These are phyloP conservation scores for Tachina grossa DNA, from an alignment of 2,888 invertebrate species.

Conservation along the genomic window DNA sequence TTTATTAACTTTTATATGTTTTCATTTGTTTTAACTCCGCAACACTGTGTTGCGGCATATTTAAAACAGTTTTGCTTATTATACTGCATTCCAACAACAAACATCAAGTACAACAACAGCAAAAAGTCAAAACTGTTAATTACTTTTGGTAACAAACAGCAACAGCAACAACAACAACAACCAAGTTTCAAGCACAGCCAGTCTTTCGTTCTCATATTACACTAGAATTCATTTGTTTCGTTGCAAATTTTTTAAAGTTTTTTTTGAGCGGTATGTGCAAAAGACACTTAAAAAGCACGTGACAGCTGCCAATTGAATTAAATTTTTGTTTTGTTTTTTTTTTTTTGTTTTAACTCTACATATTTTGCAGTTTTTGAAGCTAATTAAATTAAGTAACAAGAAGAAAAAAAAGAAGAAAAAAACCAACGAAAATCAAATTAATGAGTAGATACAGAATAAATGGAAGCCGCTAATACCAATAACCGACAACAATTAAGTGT, in stretches of 20 bases:
- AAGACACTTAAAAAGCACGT: constrained; percentile 65
- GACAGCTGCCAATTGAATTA: constrained; percentile 71
- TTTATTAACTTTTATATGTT: background rate
- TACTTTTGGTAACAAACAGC: constrained; percentile 50
- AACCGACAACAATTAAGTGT: constrained; percentile 38
- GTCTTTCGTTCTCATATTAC: constrained; percentile 54
- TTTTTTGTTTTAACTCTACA: constrained; percentile 5
- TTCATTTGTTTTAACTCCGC: background rate
- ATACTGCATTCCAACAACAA: constrained; percentile 30
- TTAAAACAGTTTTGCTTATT: constrained; percentile 26
- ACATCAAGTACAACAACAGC: background rate
- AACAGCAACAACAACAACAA: constrained; percentile 28
- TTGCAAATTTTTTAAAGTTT: constrained; percentile 7
- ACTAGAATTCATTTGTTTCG: constrained; percentile 47
- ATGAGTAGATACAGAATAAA: background rate
- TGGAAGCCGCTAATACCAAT: constrained; percentile 45
- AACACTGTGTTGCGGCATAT: constrained; percentile 50
- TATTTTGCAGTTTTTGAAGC: constrained; percentile 35
- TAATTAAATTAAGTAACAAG: constrained; percentile 60
- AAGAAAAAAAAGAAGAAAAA: constrained; percentile 2
- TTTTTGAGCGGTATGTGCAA: constrained; percentile 49
- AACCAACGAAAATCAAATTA: constrained; percentile 2
- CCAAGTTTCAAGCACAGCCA: constrained; percentile 11
- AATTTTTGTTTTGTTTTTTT: constrained; percentile 15
- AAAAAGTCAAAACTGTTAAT: constrained; percentile 53